These are phyloP conservation scores for Macrosiphum euphorbiae DNA, from an alignment of 2,888 invertebrate genomes.

Conservation along the genomic window DNA sequence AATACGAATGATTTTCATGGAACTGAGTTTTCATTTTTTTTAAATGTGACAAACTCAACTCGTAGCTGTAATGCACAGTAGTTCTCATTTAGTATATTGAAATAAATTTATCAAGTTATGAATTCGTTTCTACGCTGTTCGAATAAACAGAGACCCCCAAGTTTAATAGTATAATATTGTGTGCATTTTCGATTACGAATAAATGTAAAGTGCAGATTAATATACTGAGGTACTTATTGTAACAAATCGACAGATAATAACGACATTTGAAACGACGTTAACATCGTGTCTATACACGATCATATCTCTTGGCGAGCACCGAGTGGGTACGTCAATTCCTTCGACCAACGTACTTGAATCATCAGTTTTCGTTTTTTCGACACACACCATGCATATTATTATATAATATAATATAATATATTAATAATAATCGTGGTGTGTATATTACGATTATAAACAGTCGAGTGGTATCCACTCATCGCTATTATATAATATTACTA, in stretches of 20 bases:
- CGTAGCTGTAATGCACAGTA: not conserved
- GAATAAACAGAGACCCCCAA: not conserved
- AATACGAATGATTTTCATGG: not conserved
- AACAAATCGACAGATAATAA: not conserved
- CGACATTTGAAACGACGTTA: not conserved
- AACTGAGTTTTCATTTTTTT: not conserved
- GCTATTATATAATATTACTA: conserved; percentile 11
- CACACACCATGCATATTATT: not conserved
- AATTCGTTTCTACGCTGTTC: not conserved
- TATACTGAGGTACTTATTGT: not conserved
- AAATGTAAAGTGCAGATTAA: not conserved
- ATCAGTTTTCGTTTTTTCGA: not conserved
- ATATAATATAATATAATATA: not conserved
- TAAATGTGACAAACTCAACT: not conserved
- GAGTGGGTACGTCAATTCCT: not conserved
- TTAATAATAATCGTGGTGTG: not conserved
- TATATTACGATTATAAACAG: conserved; percentile 10
- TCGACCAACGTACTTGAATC: not conserved
- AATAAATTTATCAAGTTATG: not conserved
- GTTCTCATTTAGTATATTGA: not conserved
- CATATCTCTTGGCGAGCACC: not conserved
- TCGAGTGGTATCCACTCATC: conserved; percentile 15
- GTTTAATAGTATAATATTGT: not conserved
- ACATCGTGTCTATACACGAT: not conserved
- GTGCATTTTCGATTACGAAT: not conserved